These are phyloP conservation scores for Luscinia megarhynchos DNA, from an alignment of 2,797 vertebrate genomes.

Conservation along the genomic window DNA sequence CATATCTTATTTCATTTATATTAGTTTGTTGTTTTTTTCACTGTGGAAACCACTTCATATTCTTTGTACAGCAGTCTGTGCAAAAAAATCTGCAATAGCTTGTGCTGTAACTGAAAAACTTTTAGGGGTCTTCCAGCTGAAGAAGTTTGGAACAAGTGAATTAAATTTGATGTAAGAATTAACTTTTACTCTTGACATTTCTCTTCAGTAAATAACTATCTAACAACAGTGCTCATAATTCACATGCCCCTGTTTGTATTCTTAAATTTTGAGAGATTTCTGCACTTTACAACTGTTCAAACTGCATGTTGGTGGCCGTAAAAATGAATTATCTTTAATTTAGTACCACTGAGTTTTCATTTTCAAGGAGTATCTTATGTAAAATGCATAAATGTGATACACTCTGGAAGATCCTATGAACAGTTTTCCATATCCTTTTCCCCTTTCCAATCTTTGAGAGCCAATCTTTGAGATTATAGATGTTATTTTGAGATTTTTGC, in stretches of 20 bases:
- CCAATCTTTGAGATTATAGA: neutral
- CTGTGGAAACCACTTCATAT: neutral
- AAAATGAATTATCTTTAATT: constrained; percentile 16
- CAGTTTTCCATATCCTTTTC: neutral
- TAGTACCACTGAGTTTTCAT: neutral
- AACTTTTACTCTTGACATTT: constrained; percentile 26
- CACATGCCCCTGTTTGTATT: neutral
- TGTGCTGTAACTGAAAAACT: neutral
- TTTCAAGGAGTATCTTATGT: neutral
- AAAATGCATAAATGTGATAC: neutral
- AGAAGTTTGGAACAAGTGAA: neutral
- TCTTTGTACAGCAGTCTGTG: neutral
- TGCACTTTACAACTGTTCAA: neutral
- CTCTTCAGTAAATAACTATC: constrained; percentile 15
- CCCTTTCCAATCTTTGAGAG: neutral
- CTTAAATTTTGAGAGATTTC: neutral
- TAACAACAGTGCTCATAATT: neutral
- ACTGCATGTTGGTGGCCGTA: neutral
- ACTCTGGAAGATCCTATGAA: neutral
- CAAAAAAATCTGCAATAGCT: neutral
- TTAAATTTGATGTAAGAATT: neutral
- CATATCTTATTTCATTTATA: neutral
- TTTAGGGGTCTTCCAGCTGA: neutral
- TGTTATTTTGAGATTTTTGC: neutral
- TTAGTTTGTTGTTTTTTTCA: neutral